Base-by-base conservation (phyloP, 2,888 invertebrate genomes). In the Orchesellides sinensis region DNA sequence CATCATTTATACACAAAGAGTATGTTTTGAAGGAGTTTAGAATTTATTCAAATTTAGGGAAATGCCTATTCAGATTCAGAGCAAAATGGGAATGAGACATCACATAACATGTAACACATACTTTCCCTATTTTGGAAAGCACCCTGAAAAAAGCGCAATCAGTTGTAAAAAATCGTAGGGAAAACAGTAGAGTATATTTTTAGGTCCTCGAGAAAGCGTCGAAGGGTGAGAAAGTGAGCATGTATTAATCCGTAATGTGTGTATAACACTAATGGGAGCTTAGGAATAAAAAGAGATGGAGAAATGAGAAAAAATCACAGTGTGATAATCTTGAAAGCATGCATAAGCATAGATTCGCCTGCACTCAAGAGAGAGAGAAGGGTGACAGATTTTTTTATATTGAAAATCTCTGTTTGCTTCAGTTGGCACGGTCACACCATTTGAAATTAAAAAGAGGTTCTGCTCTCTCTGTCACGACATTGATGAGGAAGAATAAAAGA, bases 321-420 rank as follows among this genome's bases (percentile, higher is more conserved):
- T 79, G 75, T 80, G 81, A 77, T 84, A 81, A 81, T 84, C 84
- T 84, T 82, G 84, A 73, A 56, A 82, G 84, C 77, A 78, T 80
- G 83, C 74, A 79, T 69, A 74, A 56, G 75, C n/a, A n/a, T n/a
- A n/a, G n/a, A n/a, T n/a, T n/a, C n/a, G n/a, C 74, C 79, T 65
- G 68, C 54, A 63, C 63, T 69, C 69, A 49, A 49, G 69, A 59
- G 68, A n/a, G 56, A n/a, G 78, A 47, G 54, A 35, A 59, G 77
- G 78, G 80, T 68, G 83, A 70, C 32, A 78, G 40, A 59, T 59
- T 77, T 84, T 81, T n/a, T n/a, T n/a, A n/a, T 84, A 86, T 84
- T 83, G 84, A 83, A 86, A 84, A 86, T 83, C 86, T 84, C 72
- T 86, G 80, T 86, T 86, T 86, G 86, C 84, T 86, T 86, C 86